Conservation (phyloP, 1,140 invertebrate genomes). For the Trachymyrmex cornetzi region DNA sequence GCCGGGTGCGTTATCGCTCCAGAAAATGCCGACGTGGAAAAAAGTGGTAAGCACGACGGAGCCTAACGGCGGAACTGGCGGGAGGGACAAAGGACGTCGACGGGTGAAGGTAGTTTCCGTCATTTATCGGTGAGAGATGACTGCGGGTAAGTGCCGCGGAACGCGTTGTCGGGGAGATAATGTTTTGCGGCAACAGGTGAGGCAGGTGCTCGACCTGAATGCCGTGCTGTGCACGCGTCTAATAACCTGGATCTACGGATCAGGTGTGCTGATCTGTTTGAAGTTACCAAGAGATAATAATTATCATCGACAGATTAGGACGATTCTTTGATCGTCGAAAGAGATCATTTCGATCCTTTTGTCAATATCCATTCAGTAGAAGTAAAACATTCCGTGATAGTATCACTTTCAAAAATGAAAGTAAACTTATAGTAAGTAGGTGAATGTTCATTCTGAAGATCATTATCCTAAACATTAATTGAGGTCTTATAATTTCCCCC, state of each 20-base stretch:
- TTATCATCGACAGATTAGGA: slow-evolving; percentile 61
- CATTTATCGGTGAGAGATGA: slow-evolving; percentile 84
- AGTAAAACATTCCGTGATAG: neutral
- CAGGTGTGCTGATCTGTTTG: slow-evolving; percentile 82
- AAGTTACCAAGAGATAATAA: slow-evolving; percentile 76
- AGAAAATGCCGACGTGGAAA: slow-evolving; percentile 55
- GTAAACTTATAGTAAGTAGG: neutral
- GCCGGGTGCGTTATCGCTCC: slow-evolving; percentile 37
- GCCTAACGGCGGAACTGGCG: slow-evolving; percentile 41
- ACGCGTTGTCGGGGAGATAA: slow-evolving; percentile 82
- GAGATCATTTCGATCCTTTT: neutral
- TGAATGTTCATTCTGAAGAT: neutral
- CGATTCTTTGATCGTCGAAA: neutral
- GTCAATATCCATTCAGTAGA: neutral
- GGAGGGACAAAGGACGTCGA: slow-evolving; percentile 56
- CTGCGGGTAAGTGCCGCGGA: slow-evolving; percentile 76
- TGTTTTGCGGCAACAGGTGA: slow-evolving; percentile 87
- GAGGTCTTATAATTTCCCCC: neutral
- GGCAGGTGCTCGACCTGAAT: slow-evolving; percentile 86
- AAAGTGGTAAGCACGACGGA: slow-evolving; percentile 54
- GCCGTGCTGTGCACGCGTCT: slow-evolving; percentile 84
- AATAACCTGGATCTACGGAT: slow-evolving; percentile 86
- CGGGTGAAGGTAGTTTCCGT: slow-evolving; percentile 80
- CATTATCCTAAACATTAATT: neutral
- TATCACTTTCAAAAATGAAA: neutral